These are phyloP conservation scores for Thysanoteuthis rhombus DNA, from an alignment of 2,888 invertebrate species.

Conservation along the genomic window DNA sequence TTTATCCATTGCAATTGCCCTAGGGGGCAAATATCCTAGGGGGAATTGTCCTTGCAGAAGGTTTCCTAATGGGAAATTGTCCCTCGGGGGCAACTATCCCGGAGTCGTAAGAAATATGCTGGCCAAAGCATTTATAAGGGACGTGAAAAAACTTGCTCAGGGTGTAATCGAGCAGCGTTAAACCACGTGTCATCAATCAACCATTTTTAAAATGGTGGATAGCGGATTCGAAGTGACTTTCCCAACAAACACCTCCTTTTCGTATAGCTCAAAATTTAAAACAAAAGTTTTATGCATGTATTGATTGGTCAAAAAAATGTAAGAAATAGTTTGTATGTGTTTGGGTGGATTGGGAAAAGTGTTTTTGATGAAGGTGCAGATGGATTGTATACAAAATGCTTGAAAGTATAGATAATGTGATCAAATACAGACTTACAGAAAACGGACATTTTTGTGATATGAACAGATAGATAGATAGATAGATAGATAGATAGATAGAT, in stretches of 20 bases:
- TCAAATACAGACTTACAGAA: neutral
- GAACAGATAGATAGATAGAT: neutral
- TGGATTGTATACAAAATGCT: neutral
- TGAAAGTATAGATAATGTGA: neutral
- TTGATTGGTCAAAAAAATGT: neutral
- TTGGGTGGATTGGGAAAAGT: neutral
- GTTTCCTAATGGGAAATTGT: no score
- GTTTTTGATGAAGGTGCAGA: neutral
- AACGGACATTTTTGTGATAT: neutral
- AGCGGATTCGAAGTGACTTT: neutral
- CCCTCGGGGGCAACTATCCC: no score
- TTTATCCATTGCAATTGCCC: no score
- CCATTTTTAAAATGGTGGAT: neutral
- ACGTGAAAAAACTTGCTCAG: neutral
- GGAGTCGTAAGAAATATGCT: neutral
- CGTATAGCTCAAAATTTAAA: neutral
- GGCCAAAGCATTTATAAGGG: neutral
- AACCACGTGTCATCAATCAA: neutral
- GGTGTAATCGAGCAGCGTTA: neutral
- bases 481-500: constrained; percentile 1
- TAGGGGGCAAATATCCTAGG: no score
- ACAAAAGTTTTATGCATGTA: neutral
- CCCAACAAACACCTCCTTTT: neutral
- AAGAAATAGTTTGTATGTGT: neutral
- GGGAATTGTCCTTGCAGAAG: no score